Evolutionary conservation across 1,140 invertebrate species (phyloP), one percentile per base, ranked within the genome.

Genomic region (Solenopsis invicta): DNA sequence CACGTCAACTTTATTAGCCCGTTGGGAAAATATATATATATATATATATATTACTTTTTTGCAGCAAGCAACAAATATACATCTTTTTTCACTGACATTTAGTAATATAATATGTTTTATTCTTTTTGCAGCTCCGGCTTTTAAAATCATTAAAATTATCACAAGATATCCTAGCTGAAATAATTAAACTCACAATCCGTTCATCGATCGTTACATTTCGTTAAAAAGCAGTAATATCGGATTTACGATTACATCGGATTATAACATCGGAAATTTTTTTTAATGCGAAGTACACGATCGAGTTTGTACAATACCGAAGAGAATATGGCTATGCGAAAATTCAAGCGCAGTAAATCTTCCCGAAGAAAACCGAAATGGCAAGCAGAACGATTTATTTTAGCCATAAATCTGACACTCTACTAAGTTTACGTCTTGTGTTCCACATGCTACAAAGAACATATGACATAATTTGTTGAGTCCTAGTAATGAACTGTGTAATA

Each of bases 301-400:
- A 45, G 21, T 69, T 69, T 69, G 48, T 41, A 37, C 37, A 45
- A 41, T 45, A 71, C 24, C 62, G 34, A 69, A 54, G 24, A 52
- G 34, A 71, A 54, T 67, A 80, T 50, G n/a, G 24, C 12, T 16
- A 52, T 66, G 21, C 13, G 64, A 81, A 81, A 81, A 81, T 71
- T 69, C 50, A 45, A 18, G 37, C 13, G 50, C 50, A 24, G 10
- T 81, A 81, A 69, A 71, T 81, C 77, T 56, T 69, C 24, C n/a
- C 64, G 41, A 71, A 71, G 77, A 80, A 69, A 34, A 56, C n/a
- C 48, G 13, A 69, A 81, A 81, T 21, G 16, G 34, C 64, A 69
- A 81, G n/a, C 34, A 45, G 21, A 81, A 56, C 48, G 21, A 81
- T 81, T 81, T 81, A 81, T 81, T 69, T 81, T 71, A 71, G n/a